Conservation (phyloP, 2,888 invertebrate species). For the Chymomyza caudatula region DNA sequence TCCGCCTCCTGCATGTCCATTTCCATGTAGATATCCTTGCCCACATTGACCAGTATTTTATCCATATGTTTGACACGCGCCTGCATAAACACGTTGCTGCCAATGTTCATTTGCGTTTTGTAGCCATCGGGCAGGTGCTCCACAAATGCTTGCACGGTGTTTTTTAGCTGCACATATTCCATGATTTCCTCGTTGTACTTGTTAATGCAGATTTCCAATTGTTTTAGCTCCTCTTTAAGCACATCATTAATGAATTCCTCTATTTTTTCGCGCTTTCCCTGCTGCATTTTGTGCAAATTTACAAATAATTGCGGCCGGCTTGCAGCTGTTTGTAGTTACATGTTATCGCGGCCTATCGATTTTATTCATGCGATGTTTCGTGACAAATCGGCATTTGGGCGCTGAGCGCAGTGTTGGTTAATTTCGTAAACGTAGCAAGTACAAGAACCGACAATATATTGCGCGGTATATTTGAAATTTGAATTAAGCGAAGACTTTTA, state of each 20-base stretch:
- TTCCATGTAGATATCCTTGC: slow-evolving; percentile 87
- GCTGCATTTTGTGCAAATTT: neutral
- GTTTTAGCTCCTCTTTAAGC: slow-evolving; percentile 84
- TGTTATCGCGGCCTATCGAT: neutral
- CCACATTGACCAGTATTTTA: slow-evolving; percentile 85
- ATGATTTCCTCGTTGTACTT: slow-evolving; percentile 83
- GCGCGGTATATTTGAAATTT: neutral
- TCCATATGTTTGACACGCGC: slow-evolving; percentile 81
- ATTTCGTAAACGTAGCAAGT: neutral
- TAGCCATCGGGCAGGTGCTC: slow-evolving; percentile 80
- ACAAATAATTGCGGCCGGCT: neutral
- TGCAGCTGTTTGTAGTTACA: neutral
- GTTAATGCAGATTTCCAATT: slow-evolving; percentile 81
- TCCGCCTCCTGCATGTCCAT: slow-evolving; percentile 85
- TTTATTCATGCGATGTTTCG: neutral
- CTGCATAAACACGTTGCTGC: slow-evolving; percentile 91
- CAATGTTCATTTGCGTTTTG: slow-evolving; percentile 87
- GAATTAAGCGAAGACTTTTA: neutral
- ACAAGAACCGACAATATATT: neutral
- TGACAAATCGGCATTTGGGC: neutral
- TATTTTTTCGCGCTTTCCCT: slow-evolving; percentile 46
- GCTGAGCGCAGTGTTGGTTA: neutral
- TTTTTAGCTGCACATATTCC: slow-evolving; percentile 86
- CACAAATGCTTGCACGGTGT: slow-evolving; percentile 83
- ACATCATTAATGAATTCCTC: slow-evolving; percentile 89